Conservation (phyloP, 1,140 invertebrate species). For the Drosophila hydei region DNA sequence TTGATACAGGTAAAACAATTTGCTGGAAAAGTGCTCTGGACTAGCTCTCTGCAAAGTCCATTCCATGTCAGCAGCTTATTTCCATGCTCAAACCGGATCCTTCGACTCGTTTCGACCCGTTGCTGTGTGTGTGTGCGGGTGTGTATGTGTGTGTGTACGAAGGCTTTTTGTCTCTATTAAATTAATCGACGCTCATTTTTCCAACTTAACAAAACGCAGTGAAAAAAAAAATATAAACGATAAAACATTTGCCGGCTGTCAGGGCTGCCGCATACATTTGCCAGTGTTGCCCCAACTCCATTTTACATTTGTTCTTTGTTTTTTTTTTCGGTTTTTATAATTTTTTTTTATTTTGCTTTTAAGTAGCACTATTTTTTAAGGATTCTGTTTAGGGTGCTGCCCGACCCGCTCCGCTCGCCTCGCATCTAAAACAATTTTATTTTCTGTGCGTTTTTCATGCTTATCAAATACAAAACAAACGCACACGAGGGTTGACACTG, state of each 20-base stretch:
- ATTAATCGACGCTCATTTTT: conserved; percentile 83
- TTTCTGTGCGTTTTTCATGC: conserved; percentile 76
- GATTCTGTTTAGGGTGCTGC: conserved; percentile 68
- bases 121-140: conserved; percentile 53
- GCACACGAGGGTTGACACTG: conserved; percentile 54
- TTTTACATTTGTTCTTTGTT: conserved; percentile 56
- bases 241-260: conserved; percentile 79
- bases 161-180: conserved; percentile 83
- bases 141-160: conserved; percentile 59
- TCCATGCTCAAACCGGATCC: conserved; percentile 23
- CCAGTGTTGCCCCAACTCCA: conserved; percentile 29
- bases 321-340: conserved; percentile 55
- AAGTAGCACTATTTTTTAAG: conserved; percentile 84
- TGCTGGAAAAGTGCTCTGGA: background rate
- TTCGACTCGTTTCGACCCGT: conserved; percentile 13
- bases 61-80: conserved; percentile 27
- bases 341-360: conserved; percentile 59
- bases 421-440: conserved; percentile 64
- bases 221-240: conserved; percentile 77
- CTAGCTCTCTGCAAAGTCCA: conserved; percentile 7
- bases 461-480: conserved; percentile 81
- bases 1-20: background rate
- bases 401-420: conserved; percentile 10
- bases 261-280: conserved; percentile 33
- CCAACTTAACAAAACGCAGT: conserved; percentile 79